Conservation (phyloP, 1,140 invertebrate genomes). For the Dendrolimus kikuchii region DNA sequence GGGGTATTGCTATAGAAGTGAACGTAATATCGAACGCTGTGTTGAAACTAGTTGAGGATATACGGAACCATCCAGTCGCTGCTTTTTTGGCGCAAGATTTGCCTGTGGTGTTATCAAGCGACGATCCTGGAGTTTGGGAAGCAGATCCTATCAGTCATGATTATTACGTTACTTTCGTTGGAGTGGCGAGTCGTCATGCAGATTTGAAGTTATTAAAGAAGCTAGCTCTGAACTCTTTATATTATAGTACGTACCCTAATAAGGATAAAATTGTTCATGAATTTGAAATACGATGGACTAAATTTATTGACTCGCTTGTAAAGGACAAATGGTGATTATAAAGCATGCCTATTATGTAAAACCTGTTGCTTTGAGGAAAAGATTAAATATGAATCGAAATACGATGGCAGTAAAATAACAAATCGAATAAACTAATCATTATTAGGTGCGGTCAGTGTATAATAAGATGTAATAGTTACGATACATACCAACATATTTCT, state of each 20-base stretch:
- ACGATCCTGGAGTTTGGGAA: conserved; percentile 86
- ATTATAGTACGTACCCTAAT: conserved; percentile 70
- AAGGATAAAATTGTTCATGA: conserved; percentile 52
- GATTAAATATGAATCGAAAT: too few relatives aligned
- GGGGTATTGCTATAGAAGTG: conserved; percentile 83
- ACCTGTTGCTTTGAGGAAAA: too few relatives aligned
- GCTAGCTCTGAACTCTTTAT: conserved; percentile 84
- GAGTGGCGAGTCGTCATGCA: conserved; percentile 79
- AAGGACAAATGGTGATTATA: conserved; percentile 20
- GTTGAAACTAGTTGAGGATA: conserved; percentile 81
- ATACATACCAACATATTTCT: too few relatives aligned
- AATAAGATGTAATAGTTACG: too few relatives aligned
- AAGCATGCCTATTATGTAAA: not conserved
- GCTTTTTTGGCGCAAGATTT: conserved; percentile 76
- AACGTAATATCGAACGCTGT: conserved; percentile 89
- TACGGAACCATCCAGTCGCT: conserved; percentile 86
- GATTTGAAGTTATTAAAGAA: conserved; percentile 85
- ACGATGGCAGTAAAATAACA: too few relatives aligned
- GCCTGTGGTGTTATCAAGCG: conserved; percentile 77
- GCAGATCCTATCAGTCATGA: conserved; percentile 83
- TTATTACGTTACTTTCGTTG: conserved; percentile 87
- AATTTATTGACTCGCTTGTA: conserved; percentile 42
- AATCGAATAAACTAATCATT: too few relatives aligned
- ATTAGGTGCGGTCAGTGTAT: too few relatives aligned
- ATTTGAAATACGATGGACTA: conserved; percentile 55